phyloP scores from a whole-genome alignment of 2,797 vertebrate species.

The Falco columbarius region DNA sequence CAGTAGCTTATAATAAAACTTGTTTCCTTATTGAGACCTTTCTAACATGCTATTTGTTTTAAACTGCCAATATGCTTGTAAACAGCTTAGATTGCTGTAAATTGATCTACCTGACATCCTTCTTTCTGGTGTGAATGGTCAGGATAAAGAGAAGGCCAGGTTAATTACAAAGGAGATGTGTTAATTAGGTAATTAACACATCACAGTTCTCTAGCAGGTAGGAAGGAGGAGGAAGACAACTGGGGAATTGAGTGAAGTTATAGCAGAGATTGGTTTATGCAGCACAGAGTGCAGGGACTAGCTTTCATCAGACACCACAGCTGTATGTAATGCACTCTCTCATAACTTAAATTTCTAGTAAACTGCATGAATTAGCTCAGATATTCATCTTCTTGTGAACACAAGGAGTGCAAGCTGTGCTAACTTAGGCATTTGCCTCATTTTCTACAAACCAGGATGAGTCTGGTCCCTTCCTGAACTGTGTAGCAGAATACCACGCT shows the following conservation, averaged over 20 bases:
- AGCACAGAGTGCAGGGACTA: neutral
- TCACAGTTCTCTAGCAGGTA: neutral
- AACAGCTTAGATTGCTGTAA: conserved; percentile 9
- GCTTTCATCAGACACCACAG: neutral
- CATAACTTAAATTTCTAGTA: neutral
- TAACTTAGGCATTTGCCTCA: neutral
- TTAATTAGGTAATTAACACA: conserved; percentile 63
- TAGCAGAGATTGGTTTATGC: neutral
- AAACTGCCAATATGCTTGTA: conserved; percentile 6
- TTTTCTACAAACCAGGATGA: neutral
- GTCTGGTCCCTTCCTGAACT: neutral
- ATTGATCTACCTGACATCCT: conserved; percentile 9
- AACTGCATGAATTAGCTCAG: neutral
- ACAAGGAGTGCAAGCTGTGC: neutral
- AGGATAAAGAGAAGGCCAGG: conserved; percentile 5
- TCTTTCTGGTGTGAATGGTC: neutral
- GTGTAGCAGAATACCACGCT: neutral
- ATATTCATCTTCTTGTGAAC: neutral
- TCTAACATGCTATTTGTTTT: conserved; percentile 3
- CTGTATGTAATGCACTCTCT: neutral
- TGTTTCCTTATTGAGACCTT: neutral
- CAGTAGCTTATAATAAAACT: neutral
- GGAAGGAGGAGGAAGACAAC: neutral
- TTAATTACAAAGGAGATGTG: conserved; percentile 36
- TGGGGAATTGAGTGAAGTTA: neutral